Evolutionary conservation across 2,888 invertebrate genomes (phyloP), one percentile per base, ranked within the genome.

Genomic region (Mesorhabditis belari): DNA sequence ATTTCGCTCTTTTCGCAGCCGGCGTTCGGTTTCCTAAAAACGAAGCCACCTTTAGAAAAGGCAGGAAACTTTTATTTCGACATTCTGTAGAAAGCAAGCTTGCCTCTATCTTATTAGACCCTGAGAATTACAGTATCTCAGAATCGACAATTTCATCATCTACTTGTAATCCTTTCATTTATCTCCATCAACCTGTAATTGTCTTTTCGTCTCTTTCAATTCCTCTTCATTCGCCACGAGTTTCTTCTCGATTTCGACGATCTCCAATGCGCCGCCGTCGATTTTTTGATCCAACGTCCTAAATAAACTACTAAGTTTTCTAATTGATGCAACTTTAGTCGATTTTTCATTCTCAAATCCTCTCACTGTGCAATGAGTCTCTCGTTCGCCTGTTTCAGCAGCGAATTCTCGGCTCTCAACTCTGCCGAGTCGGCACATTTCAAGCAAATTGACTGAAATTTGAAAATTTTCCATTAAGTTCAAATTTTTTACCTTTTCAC

Each of bases 321-420:
- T 19, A 4, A 57, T 5, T 21, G 19, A 3, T 3, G 19, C 17
- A 25, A 23, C 51, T 50, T 5, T 51, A 28, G 27, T 26, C 54
- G 49, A 3, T 3, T 19, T 23, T 29, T 19, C 26, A 21, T 52
- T 52, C 60, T 5, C 2, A 28, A 5, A 17, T 26, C 25, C 55
- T 27, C 69, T 60, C 44, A 76, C 74, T 70, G 74, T 49, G 67
- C 61, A 5, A 76, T 67, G 6, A 77, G 62, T 49, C 71, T 50
- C 21, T 77, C 76, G 58, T 77, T 76, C 3, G 76, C 71, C 6
- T 64, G 62, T 50, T 70, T 70, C 57, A 77, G 51, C 3, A 77
- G 56, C n/a, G 69, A 67, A 28, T 67, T 66, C 55, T 76, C 76
- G 49, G 64, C 64, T 52, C 60, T 58, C n/a, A 71, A 53, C 49